phyloP scores from a whole-genome alignment of 1,140 invertebrate species.

The Drosophila mauritiana region DNA sequence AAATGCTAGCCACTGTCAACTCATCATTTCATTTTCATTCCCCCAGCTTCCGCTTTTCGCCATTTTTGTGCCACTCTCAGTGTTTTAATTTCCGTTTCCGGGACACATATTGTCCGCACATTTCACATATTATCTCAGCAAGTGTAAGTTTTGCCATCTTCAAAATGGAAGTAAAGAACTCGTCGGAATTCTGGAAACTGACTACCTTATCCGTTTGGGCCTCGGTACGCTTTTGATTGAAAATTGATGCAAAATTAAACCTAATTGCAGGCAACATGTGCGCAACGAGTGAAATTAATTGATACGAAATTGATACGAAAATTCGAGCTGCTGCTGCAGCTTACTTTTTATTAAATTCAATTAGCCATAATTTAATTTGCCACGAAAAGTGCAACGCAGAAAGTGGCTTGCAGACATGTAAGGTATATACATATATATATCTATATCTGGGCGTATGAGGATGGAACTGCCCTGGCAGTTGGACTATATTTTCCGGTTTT shows the following conservation, averaged over 20 bases:
- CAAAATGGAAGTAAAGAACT: too few relatives aligned
- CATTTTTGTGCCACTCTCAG: neutral
- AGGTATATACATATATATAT: neutral
- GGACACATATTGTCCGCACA: constrained; percentile 52
- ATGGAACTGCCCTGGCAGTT: constrained; percentile 10
- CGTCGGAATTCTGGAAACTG: too few relatives aligned
- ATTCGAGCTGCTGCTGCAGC: constrained; percentile 8
- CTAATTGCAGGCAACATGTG: constrained; percentile 54
- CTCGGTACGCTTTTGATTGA: constrained; percentile 42
- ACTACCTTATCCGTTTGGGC: constrained; percentile 1
- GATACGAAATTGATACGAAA: constrained; percentile 18
- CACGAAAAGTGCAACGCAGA: constrained; percentile 10
- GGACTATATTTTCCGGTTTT: constrained; percentile 15
- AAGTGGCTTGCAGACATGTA: constrained; percentile 4
- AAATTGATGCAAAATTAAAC: constrained; percentile 73
- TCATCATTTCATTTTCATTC: constrained; percentile 56
- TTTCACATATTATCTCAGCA: constrained; percentile 19
- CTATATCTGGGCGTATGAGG: neutral
- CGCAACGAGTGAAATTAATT: constrained; percentile 20
- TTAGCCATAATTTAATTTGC: constrained; percentile 39
- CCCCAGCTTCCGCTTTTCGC: constrained; percentile 3
- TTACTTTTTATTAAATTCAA: constrained; percentile 31
- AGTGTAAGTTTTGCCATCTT: neutral
- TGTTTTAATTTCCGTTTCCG: constrained; percentile 75
- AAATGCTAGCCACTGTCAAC: constrained; percentile 30